Evolutionary conservation across 2,797 vertebrate species (phyloP).

Genomic region (Lacerta agilis): DNA sequence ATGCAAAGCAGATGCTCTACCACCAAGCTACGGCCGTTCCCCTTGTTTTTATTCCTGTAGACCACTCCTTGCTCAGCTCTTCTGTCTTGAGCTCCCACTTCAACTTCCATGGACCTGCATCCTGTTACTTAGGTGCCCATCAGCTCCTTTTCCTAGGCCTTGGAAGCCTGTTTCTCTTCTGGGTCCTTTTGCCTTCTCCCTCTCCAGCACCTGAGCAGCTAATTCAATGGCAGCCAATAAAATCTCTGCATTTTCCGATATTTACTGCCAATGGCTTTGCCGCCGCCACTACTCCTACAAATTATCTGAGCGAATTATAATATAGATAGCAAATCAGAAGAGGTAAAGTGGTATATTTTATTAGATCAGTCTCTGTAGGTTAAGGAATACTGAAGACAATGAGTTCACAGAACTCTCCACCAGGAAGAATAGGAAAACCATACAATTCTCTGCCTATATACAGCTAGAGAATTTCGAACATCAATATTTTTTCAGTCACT

Average conservation of each 20-base stretch:
- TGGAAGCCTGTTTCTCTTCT: background rate
- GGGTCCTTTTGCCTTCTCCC: background rate
- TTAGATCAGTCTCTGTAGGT: background rate
- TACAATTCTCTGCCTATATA: conserved; percentile 7
- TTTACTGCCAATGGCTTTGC: background rate
- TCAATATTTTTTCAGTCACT: conserved; percentile 5
- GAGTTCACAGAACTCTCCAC: conserved; percentile 29
- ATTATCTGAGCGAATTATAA: background rate
- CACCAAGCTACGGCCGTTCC: background rate
- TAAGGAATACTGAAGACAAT: conserved; percentile 5
- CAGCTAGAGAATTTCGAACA: conserved; percentile 9
- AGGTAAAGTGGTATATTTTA: conserved; percentile 17
- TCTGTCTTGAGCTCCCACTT: background rate
- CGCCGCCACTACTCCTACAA: background rate
- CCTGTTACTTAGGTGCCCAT: too few species aligned
- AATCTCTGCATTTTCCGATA: background rate
- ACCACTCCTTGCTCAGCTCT: background rate
- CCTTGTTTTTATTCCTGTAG: too few species aligned
- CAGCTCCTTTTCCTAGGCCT: background rate
- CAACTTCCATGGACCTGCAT: too few species aligned
- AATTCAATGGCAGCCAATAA: background rate
- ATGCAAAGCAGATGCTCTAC: too few species aligned
- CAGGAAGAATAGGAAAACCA: background rate
- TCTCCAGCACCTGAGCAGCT: background rate
- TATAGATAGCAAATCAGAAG: background rate